A percentile compares a stretch with the other conserved stretches of the same genome.
Evolutionary conservation across 2,113 vertebrate genomes (phyloP).

Genomic region (Toxostoma redivivum): DNA sequence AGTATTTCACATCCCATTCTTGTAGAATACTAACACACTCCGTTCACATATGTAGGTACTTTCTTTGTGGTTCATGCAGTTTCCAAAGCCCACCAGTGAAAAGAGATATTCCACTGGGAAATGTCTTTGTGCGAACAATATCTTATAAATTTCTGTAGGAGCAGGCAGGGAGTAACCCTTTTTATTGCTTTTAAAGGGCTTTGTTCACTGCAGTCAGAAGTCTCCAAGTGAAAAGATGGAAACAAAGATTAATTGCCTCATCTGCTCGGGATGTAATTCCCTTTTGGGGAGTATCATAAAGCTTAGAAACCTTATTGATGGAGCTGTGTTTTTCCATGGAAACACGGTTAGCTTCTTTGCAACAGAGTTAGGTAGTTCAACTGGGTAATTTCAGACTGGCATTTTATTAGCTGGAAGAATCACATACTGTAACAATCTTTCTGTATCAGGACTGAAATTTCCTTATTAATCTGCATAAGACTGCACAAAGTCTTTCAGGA

Average conservation of each 20-base stretch:
- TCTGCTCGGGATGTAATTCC: background rate
- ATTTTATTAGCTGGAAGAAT: background rate
- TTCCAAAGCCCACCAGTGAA: background rate
- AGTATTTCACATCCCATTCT: background rate
- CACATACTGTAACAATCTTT: background rate
- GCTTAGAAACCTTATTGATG: background rate
- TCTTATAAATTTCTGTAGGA: background rate
- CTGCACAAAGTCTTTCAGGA: background rate
- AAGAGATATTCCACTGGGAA: background rate
- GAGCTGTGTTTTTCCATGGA: background rate
- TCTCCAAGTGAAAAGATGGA: background rate
- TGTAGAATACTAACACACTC: background rate
- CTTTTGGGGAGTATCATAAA: background rate
- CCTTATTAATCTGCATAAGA: background rate
- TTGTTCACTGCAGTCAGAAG: background rate
- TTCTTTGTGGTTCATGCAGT: background rate
- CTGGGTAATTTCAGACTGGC: background rate
- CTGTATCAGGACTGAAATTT: background rate
- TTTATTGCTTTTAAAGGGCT: slow-evolving; percentile 20
- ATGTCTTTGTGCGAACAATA: background rate
- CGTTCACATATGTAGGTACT: background rate
- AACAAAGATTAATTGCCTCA: slow-evolving; percentile 8
- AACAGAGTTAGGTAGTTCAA: background rate
- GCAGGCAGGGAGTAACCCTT: background rate
- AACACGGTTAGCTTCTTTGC: background rate